These are phyloP conservation scores for Drosophila orena DNA, from an alignment of 1,140 invertebrate species.

Conservation along the genomic window DNA sequence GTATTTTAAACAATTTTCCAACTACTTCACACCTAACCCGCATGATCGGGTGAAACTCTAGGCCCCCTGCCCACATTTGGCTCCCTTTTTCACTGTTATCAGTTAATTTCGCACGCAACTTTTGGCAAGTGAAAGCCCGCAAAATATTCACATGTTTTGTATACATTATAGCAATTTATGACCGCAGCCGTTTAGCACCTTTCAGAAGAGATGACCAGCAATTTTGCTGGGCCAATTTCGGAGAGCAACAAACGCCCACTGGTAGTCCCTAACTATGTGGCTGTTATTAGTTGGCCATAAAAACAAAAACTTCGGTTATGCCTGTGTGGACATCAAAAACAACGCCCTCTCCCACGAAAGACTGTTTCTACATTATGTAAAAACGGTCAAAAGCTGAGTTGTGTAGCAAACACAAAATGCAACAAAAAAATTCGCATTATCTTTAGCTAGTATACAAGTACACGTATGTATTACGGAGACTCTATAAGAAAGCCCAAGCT, in stretches of 20 bases:
- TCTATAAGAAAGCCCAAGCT: conserved; percentile 39
- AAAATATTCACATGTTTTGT: conserved; percentile 55
- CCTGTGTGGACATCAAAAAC: conserved; percentile 25
- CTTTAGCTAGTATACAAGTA: conserved; percentile 18
- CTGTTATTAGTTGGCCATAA: conserved; percentile 39
- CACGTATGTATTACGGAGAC: background rate
- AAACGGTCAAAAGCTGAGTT: conserved; percentile 53
- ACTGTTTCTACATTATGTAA: conserved; percentile 49
- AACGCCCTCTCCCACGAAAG: conserved; percentile 15
- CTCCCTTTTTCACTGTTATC: conserved; percentile 35
- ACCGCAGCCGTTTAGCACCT: conserved; percentile 69
- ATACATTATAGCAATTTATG: conserved; percentile 58
- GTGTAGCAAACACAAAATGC: conserved; percentile 11
- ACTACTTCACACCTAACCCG: conserved; percentile 38
- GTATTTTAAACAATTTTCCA: conserved; percentile 17
- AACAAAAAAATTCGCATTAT: conserved; percentile 57
- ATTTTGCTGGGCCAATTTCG: conserved; percentile 26
- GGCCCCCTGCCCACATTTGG: conserved; percentile 5
- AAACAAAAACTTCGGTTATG: conserved; percentile 29
- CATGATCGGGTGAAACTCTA: conserved; percentile 41
- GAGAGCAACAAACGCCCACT: conserved; percentile 34
- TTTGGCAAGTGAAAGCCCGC: conserved; percentile 66
- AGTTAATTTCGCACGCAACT: conserved; percentile 64
- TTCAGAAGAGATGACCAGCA: conserved; percentile 32
- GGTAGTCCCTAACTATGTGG: conserved; percentile 5